These are phyloP conservation scores for Proisotoma minuta DNA, from an alignment of 2,888 invertebrate genomes.

Conservation along the genomic window DNA sequence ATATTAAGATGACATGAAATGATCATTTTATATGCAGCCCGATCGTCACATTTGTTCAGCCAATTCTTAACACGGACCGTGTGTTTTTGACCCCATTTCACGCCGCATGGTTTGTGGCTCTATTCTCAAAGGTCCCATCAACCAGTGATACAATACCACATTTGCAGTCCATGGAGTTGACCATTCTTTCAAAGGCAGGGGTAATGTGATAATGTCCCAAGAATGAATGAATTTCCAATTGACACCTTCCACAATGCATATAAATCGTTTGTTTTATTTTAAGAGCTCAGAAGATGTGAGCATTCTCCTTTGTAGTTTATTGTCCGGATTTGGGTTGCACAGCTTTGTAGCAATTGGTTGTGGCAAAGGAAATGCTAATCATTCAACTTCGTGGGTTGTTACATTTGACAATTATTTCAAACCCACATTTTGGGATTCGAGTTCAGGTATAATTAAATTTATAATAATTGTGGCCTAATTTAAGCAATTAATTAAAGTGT, in stretches of 20 bases:
- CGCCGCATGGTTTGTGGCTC: slow-evolving; percentile 38
- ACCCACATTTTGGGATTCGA: slow-evolving; percentile 39
- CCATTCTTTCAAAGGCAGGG: slow-evolving; percentile 23
- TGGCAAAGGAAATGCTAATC: neutral
- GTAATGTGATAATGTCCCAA: no score
- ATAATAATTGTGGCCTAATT: neutral
- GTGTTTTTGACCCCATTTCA: slow-evolving; percentile 35
- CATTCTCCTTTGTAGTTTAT: slow-evolving; percentile 31
- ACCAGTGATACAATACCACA: neutral
- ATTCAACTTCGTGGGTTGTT: slow-evolving; percentile 27
- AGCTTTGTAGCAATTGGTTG: slow-evolving; percentile 37
- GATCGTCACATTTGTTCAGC: slow-evolving; percentile 29
- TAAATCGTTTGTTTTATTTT: neutral
- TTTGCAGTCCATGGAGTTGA: slow-evolving; percentile 29
- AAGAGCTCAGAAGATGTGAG: slow-evolving; percentile 37
- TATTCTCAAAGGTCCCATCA: slow-evolving; percentile 20
- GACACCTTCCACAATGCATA: no score
- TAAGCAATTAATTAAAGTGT: no score
- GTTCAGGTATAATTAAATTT: slow-evolving; percentile 21
- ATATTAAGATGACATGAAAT: neutral
- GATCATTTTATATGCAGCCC: slow-evolving; percentile 17
- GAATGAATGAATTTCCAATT: no score
- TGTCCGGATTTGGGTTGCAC: slow-evolving; percentile 38
- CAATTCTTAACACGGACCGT: slow-evolving; percentile 16
- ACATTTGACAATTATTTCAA: slow-evolving; percentile 28